Percentiles rank a stretch among this genome's conserved stretches.
These are phyloP conservation scores for Coreoperca whiteheadi DNA, from an alignment of 2,113 vertebrate genomes.

Conservation along the genomic window DNA sequence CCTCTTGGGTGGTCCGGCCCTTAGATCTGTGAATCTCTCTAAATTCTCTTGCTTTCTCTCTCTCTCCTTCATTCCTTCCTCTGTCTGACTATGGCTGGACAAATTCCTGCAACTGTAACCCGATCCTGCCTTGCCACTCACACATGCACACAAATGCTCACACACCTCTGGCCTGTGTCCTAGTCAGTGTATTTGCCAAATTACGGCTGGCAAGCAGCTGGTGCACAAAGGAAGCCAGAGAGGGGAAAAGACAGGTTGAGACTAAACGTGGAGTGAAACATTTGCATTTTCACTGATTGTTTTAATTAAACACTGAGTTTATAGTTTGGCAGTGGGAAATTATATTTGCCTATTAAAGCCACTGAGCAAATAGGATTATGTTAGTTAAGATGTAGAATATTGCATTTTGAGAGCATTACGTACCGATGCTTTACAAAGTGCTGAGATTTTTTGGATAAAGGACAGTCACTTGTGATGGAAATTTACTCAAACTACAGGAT, in stretches of 20 bases:
- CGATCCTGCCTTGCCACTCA: constrained; percentile 32
- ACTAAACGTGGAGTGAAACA: constrained; percentile 24
- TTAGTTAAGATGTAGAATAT: constrained; percentile 4
- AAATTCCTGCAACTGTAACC: constrained; percentile 53
- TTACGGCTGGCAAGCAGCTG: constrained; percentile 67
- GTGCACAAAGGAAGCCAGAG: constrained; percentile 45
- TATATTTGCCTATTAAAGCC: constrained; percentile 12
- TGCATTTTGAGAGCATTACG: neutral
- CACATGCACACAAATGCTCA: constrained; percentile 21
- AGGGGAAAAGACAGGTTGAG: constrained; percentile 40
- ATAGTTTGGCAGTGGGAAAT: constrained; percentile 5
- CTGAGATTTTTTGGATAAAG: neutral
- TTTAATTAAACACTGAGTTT: constrained; percentile 31
- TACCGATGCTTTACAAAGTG: neutral
- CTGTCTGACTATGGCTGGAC: constrained; percentile 33
- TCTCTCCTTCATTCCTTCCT: neutral
- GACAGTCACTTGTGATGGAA: constrained; percentile 28
- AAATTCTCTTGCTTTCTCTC: constrained; percentile 41
- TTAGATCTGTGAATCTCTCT: constrained; percentile 58
- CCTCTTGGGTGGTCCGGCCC: constrained; percentile 70
- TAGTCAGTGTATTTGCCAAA: constrained; percentile 50
- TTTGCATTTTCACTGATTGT: constrained; percentile 38
- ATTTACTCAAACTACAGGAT: constrained; percentile 25
- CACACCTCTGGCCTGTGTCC: constrained; percentile 53
- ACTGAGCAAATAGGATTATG: constrained; percentile 22